These are phyloP conservation scores for Craseonycteris thonglongyai DNA, from an alignment of 2,113 vertebrate genomes.

Conservation along the genomic window DNA sequence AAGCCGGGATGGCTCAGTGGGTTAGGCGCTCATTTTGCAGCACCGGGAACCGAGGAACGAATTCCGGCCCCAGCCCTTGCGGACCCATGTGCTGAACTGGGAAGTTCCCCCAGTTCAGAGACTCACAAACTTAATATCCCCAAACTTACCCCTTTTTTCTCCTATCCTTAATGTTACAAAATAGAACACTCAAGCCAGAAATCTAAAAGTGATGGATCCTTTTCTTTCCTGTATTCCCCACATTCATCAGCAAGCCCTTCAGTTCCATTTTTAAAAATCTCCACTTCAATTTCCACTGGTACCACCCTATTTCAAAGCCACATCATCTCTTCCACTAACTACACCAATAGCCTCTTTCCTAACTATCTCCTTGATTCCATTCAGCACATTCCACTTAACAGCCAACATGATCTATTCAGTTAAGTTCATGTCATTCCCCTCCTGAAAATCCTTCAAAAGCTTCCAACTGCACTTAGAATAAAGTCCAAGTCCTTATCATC, in stretches of 20 bases:
- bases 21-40: too few relatives aligned
- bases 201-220: neutral
- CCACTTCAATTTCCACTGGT: neutral
- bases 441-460: slow-evolving; percentile 8
- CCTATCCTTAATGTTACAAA: neutral
- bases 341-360: neutral
- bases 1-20: too few relatives aligned
- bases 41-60: too few relatives aligned
- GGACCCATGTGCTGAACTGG: too few relatives aligned
- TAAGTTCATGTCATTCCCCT: neutral
- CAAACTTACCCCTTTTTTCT: neutral
- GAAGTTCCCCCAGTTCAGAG: too few relatives aligned
- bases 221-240: neutral
- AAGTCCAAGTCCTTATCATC: neutral
- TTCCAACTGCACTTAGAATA: neutral
- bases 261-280: neutral
- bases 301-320: neutral
- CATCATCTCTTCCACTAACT: neutral
- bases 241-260: neutral
- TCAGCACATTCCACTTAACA: neutral
- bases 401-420: neutral
- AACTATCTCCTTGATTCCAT: neutral
- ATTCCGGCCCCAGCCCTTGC: too few relatives aligned
- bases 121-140: neutral
- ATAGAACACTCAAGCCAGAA: neutral